phyloP scores from a whole-genome alignment of 1,140 invertebrate species.

The Ectropis grisescens region DNA sequence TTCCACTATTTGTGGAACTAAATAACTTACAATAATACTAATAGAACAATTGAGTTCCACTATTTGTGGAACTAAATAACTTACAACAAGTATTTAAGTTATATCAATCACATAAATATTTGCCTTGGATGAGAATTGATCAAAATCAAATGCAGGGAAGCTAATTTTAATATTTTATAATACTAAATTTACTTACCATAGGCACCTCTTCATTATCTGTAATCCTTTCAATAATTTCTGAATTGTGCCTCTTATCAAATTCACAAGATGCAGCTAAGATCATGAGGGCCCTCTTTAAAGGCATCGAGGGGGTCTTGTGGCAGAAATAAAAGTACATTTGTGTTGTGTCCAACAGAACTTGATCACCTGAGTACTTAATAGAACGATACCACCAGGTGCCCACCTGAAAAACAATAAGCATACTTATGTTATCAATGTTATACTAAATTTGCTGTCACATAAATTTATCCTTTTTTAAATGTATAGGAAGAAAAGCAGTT shows the following conservation, averaged over 20 bases:
- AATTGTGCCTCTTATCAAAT: constrained; percentile 95
- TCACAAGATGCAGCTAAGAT: constrained; percentile 96
- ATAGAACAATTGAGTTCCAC: no score
- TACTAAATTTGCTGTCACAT: no score
- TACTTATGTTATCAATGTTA: neutral
- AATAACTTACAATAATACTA: no score
- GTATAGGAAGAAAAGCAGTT: no score
- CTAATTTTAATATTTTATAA: neutral
- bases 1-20: no score
- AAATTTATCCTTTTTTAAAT: no score
- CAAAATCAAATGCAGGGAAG: no score
- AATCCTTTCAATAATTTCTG: constrained; percentile 92
- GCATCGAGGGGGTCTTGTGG: constrained; percentile 95
- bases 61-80: no score
- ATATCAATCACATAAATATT: no score
- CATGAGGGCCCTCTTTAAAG: constrained; percentile 95
- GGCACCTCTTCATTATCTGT: constrained; percentile 97
- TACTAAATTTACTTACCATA: constrained; percentile 71
- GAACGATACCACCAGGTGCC: constrained; percentile 99
- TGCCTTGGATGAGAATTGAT: no score
- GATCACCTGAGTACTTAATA: constrained; percentile 95
- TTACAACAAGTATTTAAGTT: no score
- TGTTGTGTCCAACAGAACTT: constrained; percentile 95
- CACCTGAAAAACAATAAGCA: constrained; percentile 74
- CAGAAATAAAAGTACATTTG: constrained; percentile 97